Evolutionary conservation across 2,797 vertebrate genomes (phyloP), one percentile per base, ranked within the genome.

Genomic region (Aotus griseimembra): DNA sequence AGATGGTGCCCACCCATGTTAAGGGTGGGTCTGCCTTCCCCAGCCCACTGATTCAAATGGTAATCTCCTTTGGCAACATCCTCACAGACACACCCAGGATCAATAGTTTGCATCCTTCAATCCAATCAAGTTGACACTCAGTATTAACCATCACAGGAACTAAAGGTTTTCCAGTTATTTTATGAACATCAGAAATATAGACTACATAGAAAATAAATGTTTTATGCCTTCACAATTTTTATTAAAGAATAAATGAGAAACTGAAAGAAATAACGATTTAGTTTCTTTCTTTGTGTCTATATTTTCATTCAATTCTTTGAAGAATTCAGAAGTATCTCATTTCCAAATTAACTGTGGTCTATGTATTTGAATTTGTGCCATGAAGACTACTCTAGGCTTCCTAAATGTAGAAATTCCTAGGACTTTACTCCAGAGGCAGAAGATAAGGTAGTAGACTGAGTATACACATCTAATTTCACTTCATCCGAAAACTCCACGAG

Each of bases 291-390:
- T 64, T 94, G 24, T 57, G 11, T 84, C 70, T 94, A 52, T 90
- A 93, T 87, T 90, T 96, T 91, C 20, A 92, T 90, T 80, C 83
- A 72, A 87, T 93, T 96, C 82, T 75, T 94, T 90, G 30, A 97
- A 92, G 80, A 96, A 93, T 89, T 93, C 48, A 90, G 24, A 97
- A 81, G 24, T 33, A 90, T 83, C 41, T 88, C 48, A 88, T 93
- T 96, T 97, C 13, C 61, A 88, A 93, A 97, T 93, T 97, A 93
- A 94, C 89, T 96, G 83, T 80, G 55, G 46, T 95, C 96, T 92
- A 87, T 93, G 15, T 50, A 80, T 96, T 93, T 97, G 75, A 96
- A 96, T 93, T 75, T 10, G 44, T 96, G 52, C 41, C 75, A 85
- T 77, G 44, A 80, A 91, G 30, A 84, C 19, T 80, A 83, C 24